These are phyloP conservation scores for Leptothorax acervorum DNA, from an alignment of 2,888 invertebrate genomes.

Conservation along the genomic window DNA sequence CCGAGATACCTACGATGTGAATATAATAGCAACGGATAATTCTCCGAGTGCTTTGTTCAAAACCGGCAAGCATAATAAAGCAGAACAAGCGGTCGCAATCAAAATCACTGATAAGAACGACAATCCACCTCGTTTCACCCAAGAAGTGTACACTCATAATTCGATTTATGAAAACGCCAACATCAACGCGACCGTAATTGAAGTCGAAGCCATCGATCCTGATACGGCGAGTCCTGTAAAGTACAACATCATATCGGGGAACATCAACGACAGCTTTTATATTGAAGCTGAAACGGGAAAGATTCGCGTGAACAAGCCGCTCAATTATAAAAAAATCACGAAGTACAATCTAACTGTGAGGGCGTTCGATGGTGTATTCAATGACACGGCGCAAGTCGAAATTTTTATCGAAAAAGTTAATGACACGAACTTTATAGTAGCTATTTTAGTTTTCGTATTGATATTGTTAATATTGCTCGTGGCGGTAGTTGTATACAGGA, in stretches of 20 bases:
- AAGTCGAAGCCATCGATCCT: slow-evolving; percentile 94
- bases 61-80: slow-evolving; percentile 90
- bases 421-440: slow-evolving; percentile 96
- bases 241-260: slow-evolving; percentile 95
- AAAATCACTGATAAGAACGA: slow-evolving; percentile 98
- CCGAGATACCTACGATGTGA: slow-evolving; percentile 94
- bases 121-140: slow-evolving; percentile 96
- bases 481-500: slow-evolving; percentile 95
- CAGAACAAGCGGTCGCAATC: no score
- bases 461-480: slow-evolving; percentile 93
- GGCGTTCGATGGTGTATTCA: slow-evolving; percentile 94
- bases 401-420: slow-evolving; percentile 96
- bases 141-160: slow-evolving; percentile 90
- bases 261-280: slow-evolving; percentile 94
- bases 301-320: slow-evolving; percentile 91
- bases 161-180: slow-evolving; percentile 94
- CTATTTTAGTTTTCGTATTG: slow-evolving; percentile 94
- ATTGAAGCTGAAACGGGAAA: slow-evolving; percentile 95
- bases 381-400: slow-evolving; percentile 93
- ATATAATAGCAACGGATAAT: slow-evolving; percentile 96
- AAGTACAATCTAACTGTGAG: slow-evolving; percentile 93
- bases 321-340: slow-evolving; percentile 95
- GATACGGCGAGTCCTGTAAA: slow-evolving; percentile 95
- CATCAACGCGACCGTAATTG: slow-evolving; percentile 93
- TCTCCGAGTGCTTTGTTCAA: slow-evolving; percentile 92